These are phyloP conservation scores for Pseudococcus jackbeardsleyi DNA, from an alignment of 2,888 invertebrate genomes.

Conservation along the genomic window DNA sequence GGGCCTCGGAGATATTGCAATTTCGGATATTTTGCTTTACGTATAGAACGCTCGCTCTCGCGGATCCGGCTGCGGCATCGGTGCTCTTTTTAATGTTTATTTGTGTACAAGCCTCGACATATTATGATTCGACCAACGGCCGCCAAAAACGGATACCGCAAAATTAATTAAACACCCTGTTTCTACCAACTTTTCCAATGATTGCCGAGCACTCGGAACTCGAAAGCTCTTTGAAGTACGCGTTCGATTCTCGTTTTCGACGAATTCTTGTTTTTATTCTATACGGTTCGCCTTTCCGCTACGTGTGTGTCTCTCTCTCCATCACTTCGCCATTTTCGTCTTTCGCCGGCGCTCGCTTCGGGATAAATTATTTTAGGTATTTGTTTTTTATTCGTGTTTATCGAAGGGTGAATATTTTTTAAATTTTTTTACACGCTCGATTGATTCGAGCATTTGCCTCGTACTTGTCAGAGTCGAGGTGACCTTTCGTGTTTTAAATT, in stretches of 20 bases:
- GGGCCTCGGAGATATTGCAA: not conserved
- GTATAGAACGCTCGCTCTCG: not conserved
- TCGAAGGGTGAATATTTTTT: conserved; percentile 42
- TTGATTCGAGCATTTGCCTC: conserved; percentile 10
- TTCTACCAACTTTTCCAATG: conserved; percentile 11
- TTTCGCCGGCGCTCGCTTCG: not conserved
- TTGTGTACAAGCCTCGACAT: not conserved
- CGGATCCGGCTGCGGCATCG: not conserved
- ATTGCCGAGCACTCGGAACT: conserved; percentile 7
- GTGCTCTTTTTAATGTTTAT: conserved; percentile 41
- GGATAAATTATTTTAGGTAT: conserved; percentile 37
- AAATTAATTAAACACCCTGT: conserved; percentile 36
- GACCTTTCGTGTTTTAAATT: conserved; percentile 6
- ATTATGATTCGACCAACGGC: conserved; percentile 39
- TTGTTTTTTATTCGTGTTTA: conserved; percentile 29
- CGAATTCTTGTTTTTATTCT: conserved; percentile 5
- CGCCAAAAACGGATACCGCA: conserved; percentile 20
- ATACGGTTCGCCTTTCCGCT: not conserved
- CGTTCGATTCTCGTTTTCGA: conserved; percentile 19
- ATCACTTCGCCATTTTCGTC: not conserved
- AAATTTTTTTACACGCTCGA: conserved; percentile 18
- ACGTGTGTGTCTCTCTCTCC: not conserved
- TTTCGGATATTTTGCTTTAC: conserved; percentile 38
- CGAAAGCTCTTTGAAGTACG: not conserved
- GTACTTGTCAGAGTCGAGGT: not conserved